A percentile compares a stretch with the other conserved stretches of the same genome.
These are phyloP conservation scores for Chanos chanos DNA, from an alignment of 2,797 vertebrate genomes.

Conservation along the genomic window DNA sequence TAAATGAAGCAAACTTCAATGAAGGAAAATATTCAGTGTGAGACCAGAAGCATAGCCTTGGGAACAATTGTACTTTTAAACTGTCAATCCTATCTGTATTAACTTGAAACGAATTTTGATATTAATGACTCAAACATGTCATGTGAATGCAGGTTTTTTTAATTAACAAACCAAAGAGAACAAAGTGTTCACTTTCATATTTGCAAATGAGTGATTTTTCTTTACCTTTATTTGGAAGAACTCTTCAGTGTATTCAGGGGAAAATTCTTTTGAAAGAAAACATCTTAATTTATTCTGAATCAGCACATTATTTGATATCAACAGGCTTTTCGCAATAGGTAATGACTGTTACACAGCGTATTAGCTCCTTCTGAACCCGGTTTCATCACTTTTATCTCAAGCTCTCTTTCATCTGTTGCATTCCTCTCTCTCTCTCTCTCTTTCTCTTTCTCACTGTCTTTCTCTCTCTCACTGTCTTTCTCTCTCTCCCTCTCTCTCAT, in stretches of 20 bases:
- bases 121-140: slow-evolving; percentile 6
- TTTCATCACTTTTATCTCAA: background rate
- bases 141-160: background rate
- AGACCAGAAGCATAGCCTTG: background rate
- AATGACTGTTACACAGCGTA: too few species aligned
- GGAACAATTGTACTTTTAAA: slow-evolving; percentile 1
- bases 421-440: background rate
- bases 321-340: too few species aligned
- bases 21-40: background rate
- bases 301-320: too few species aligned
- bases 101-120: slow-evolving; percentile 19
- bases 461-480: background rate
- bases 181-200: background rate
- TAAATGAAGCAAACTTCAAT: background rate
- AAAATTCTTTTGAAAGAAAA: too few species aligned
- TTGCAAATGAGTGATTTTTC: too few species aligned
- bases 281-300: too few species aligned
- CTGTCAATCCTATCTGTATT: background rate
- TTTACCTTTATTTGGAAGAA: too few species aligned
- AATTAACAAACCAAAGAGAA: background rate
- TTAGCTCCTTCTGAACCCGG: background rate
- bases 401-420: background rate
- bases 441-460: background rate
- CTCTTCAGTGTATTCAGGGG: too few species aligned
- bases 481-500: background rate